Evolutionary conservation across 2,113 vertebrate genomes (phyloP), one percentile per base, ranked within the genome.

Genomic region (Cochlearius cochlearius): DNA sequence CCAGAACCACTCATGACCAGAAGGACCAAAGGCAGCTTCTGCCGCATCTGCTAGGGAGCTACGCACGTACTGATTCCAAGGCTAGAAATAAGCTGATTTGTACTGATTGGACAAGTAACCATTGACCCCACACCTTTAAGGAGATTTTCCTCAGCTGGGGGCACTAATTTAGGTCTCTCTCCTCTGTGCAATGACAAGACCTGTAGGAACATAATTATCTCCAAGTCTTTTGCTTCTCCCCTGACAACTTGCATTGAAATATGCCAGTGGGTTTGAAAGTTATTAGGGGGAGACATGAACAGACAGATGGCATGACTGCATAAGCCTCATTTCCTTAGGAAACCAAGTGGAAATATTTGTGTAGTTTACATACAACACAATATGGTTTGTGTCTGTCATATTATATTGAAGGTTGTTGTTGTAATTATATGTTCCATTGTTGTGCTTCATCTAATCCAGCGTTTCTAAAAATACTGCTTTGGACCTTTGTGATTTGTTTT

Each of bases 401-500:
- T 64, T 90, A 52, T 74, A 43, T 85, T 41, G 73, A 68, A 82
- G 39, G 21, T 53, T 30, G 71, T 76, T 75, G 58, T 60, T 79
- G 66, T 30, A 84, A 64, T 94, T 88, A 4, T 59, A 7, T 72
- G 67, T 59, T 66, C 68, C 47, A 27, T 94, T 95, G 87, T 94
- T 94, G 94, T 96, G 91, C 84, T 95, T 93, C 88, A 83, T 93
- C 76, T 96, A 21, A 71, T 92, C 85, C 50, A 30, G 68, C 95
- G 86, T 94, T 97, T 96, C 93, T 89, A 84, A 72, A 97, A 97
- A 71, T 93, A 87, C 92, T 85, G 77, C 63, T 87, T 93, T 94
- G 93, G 72, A 94, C 94, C 83, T 97, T 97, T 95, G 93, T 87
- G 86, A 91, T 79, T 95, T 90, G 62, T 84, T 91, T 91, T 96